Conservation (phyloP, 2,113 vertebrate species). For the Tiliqua scincoides region DNA sequence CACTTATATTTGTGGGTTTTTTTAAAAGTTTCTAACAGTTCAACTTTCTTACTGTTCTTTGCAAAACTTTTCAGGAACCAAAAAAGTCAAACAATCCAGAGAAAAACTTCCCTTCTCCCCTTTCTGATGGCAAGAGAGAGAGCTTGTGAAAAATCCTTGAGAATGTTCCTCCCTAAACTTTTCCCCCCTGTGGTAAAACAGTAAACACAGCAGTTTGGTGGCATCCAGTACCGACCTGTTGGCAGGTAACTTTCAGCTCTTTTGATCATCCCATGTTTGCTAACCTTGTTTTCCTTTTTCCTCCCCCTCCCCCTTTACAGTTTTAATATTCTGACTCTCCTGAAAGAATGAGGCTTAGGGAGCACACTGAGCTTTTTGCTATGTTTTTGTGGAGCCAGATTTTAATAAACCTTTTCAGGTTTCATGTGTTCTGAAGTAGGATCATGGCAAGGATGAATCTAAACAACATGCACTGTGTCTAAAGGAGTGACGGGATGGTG, state of each 20-base stretch:
- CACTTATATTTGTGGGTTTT: slow-evolving; percentile 9
- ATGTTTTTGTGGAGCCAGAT: slow-evolving; percentile 7
- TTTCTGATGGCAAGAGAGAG: slow-evolving; percentile 81
- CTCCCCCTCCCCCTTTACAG: slow-evolving; percentile 40
- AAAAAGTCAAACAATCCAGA: slow-evolving; percentile 82
- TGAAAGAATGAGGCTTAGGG: slow-evolving; percentile 31
- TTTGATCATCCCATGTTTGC: slow-evolving; percentile 42
- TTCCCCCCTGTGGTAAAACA: slow-evolving; percentile 79
- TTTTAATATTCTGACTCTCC: slow-evolving; percentile 43
- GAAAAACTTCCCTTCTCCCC: slow-evolving; percentile 84
- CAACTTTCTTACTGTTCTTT: slow-evolving; percentile 85
- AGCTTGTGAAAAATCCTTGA: slow-evolving; percentile 78
- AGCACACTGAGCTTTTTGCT: slow-evolving; percentile 19
- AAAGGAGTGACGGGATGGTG: slow-evolving; percentile 18
- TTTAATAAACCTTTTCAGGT: slow-evolving; percentile 35
- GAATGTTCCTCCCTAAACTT: slow-evolving; percentile 84
- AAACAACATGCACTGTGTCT: background rate
- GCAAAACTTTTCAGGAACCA: slow-evolving; percentile 86
- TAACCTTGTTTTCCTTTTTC: slow-evolving; percentile 3
- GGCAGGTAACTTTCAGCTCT: slow-evolving; percentile 79
- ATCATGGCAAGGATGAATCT: slow-evolving; percentile 17
- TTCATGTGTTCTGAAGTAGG: slow-evolving; percentile 37
- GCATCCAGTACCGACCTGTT: slow-evolving; percentile 74
- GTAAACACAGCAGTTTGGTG: slow-evolving; percentile 79
- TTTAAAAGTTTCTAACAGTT: slow-evolving; percentile 77